Percentiles rank a stretch among this genome's conserved stretches.
Evolutionary conservation across 2,113 vertebrate genomes (phyloP).

Genomic region (Notiomystis cincta): DNA sequence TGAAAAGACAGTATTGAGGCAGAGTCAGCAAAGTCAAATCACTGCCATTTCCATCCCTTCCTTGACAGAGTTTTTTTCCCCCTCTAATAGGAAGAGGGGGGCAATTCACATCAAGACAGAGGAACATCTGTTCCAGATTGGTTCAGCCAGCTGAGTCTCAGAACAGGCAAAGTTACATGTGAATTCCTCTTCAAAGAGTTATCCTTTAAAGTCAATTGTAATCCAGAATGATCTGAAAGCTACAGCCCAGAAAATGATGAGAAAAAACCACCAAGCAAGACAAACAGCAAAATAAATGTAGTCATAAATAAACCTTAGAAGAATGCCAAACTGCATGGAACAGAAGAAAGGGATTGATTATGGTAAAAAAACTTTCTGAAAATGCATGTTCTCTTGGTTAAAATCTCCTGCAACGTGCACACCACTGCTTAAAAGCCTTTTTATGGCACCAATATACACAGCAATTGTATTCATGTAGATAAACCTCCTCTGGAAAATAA

Average conservation of each 20-base stretch:
- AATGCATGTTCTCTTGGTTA: not conserved
- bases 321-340: not conserved
- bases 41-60: not conserved
- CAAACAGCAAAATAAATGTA: not conserved
- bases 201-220: not conserved
- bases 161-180: not conserved
- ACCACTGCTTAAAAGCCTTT: not conserved
- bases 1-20: conserved; percentile 57
- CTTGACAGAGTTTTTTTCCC: not conserved
- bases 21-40: not conserved
- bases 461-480: not conserved
- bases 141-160: not conserved
- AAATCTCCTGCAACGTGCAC: not conserved
- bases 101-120: not conserved
- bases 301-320: not conserved
- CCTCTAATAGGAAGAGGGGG: not conserved
- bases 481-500: not conserved
- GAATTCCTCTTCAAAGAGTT: not conserved
- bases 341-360: not conserved
- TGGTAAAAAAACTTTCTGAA: not conserved
- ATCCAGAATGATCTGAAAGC: not conserved
- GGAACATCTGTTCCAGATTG: not conserved
- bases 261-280: not conserved
- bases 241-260: not conserved
- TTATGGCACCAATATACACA: not conserved